phyloP scores from a whole-genome alignment of 2,888 invertebrate species.

The Acanthosoma haemorrhoidale region DNA sequence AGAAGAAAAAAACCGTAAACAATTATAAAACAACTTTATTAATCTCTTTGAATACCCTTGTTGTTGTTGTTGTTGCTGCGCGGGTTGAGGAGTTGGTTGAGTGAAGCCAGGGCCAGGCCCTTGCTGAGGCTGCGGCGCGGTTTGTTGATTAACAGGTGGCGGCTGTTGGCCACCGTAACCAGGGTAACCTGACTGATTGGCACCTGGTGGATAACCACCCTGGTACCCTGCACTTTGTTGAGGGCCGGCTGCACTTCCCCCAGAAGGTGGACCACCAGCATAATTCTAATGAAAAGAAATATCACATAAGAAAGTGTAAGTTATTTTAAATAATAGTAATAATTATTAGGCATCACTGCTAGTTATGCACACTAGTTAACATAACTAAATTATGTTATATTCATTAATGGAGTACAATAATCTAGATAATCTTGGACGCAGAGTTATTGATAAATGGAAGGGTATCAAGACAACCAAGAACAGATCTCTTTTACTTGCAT shows the following conservation, averaged over 20 bases:
- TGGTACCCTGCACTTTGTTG: slow-evolving; percentile 12
- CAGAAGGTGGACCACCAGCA: slow-evolving; percentile 15
- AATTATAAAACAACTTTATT: neutral
- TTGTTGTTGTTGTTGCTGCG: too few species aligned
- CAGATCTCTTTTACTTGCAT: too few species aligned
- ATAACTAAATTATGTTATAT: too few species aligned
- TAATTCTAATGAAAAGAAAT: neutral
- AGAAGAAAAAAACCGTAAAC: neutral
- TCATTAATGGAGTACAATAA: too few species aligned
- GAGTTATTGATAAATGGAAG: too few species aligned
- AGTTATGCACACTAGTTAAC: too few species aligned
- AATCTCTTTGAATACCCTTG: slow-evolving; percentile 29
- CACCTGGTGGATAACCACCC: slow-evolving; percentile 18
- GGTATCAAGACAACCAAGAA: too few species aligned
- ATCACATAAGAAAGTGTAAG: too few species aligned
- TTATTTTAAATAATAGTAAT: too few species aligned
- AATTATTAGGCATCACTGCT: too few species aligned
- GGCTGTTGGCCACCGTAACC: slow-evolving; percentile 25
- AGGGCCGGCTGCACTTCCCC: slow-evolving; percentile 1
- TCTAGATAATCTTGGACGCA: too few species aligned
- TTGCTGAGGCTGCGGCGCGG: slow-evolving; percentile 23
- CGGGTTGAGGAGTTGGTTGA: slow-evolving; percentile 28
- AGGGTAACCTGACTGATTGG: slow-evolving; percentile 21
- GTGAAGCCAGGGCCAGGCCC: slow-evolving; percentile 18
- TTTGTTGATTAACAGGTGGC: slow-evolving; percentile 9